Evolutionary conservation across 2,888 invertebrate species (phyloP), one percentile per base, ranked within the genome.

Genomic region (Barypeithes pellucidus): DNA sequence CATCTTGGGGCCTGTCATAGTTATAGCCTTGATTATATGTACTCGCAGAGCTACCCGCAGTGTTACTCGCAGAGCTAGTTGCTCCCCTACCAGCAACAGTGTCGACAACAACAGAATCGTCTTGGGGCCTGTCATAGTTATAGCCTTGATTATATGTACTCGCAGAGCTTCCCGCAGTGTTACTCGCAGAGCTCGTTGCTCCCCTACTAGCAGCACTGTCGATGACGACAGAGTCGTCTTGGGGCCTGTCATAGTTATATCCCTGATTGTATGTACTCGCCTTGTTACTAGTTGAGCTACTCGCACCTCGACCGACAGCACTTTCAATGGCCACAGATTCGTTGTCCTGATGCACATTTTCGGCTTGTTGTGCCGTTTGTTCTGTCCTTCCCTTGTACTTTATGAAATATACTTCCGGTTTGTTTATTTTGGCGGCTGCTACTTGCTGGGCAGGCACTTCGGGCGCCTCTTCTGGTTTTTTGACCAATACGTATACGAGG

Each of bases 341-440:
- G 12, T 24, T 50, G 4, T 39, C 60, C 20, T 43, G 20, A 1
- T 60, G 60, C 20, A 41, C n/a, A 24, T 24, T 60, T 39, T 60
- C 60, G 7, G 22, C 14, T 11, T 45, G 22, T 11, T 61, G 24
- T 11, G 4, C 24, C 61, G 5, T 14, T 85, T 85, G 76, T 20
- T 88, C 87, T 82, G 87, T 88, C 87, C 92, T 92, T 73, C 92
- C 91, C 88, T 92, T 93, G 89, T 93, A 93, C 79, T 92, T 90
- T 89, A 93, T 95, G 90, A 95, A 95, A 90, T 95, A 95, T 68
- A 95, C 95, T 87, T 95, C 95, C 67, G 95, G 95, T 88, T 95
- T 95, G 84, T 93, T 91, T 76, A 95, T 94, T 82, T 93, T 93
- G 59, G 94, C 94, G 61, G 94, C 94, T 1, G 91, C 90, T n/a